Percentiles rank a stretch among this genome's conserved stretches.
phyloP scores from a whole-genome alignment of 2,113 vertebrate species.

The Coptodon bakossiorum region DNA sequence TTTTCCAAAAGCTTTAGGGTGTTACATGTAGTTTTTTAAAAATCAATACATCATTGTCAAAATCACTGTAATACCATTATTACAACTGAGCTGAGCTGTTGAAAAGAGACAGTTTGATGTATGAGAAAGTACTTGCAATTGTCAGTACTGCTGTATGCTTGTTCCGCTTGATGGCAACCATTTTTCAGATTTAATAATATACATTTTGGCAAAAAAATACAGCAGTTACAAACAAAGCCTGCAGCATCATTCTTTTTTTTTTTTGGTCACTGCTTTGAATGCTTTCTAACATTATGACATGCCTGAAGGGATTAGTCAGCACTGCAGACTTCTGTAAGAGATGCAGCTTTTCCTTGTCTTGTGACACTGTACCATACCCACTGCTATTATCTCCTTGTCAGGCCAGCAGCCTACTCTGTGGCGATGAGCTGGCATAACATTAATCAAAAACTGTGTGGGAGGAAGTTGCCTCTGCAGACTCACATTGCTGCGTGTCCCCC shows the following conservation, averaged over 20 bases:
- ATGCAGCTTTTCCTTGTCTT: neutral
- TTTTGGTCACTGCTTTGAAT: neutral
- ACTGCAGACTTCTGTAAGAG: neutral
- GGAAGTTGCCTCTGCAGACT: slow-evolving; percentile 41
- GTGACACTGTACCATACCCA: neutral
- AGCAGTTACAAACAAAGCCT: neutral
- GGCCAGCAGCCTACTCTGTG: slow-evolving; percentile 25
- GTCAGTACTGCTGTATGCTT: neutral
- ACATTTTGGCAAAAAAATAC: neutral
- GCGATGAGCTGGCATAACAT: slow-evolving; percentile 48
- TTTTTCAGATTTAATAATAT: neutral
- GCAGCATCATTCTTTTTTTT: neutral
- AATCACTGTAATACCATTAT: neutral
- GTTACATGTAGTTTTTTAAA: neutral
- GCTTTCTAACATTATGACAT: neutral
- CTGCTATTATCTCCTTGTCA: slow-evolving; percentile 49
- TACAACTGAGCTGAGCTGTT: neutral
- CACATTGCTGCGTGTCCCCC: neutral
- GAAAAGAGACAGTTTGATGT: neutral
- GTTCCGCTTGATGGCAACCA: neutral
- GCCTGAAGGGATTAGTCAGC: slow-evolving; percentile 15
- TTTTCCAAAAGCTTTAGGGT: neutral
- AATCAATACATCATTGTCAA: neutral
- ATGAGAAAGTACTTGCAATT: neutral
- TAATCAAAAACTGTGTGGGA: slow-evolving; percentile 51